Evolutionary conservation across 2,888 invertebrate species (phyloP), one percentile per base, ranked within the genome.

Genomic region (Rotaria socialis): DNA sequence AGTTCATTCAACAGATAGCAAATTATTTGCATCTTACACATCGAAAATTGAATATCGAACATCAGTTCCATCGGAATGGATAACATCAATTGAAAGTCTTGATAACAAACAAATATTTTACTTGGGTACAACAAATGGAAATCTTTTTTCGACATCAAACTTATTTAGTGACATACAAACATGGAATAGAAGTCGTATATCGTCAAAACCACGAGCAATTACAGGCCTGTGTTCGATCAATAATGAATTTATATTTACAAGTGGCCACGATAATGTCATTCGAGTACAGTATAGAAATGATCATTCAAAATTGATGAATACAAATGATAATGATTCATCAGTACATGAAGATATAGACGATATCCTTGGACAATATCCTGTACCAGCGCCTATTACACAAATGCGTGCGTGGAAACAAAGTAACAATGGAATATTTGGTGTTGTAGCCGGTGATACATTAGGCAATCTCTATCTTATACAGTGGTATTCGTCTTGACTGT

Each of bases 351-450:
- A 67, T 10, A 47, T 16, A 16, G 52, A 52, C 52, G 35, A 67
- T 10, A 47, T 80, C 47, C 47, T 80, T 24, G 75, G 75, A 80
- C 75, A 80, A 47, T 80, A 80, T 80, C 47, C 75, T 47, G 75
- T 80, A 80, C 75, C 75, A 47, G 75, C 75, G 47, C 75, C 75
- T 47, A 47, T 80, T 10, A 80, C 75, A 10, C 41, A 80, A 47
- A 80, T 80, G 75, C 75, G 47, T 24, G 24, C 43, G 24, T 80
- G 75, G 75, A 80, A 80, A 24, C 75, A 80, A 80, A 67, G 11
- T 10, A 67, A 8, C 35, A 67, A 27, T 35, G 67, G 67, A 16
- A 67, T 35, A 16, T 47, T 47, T 47, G 75, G 75, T 47, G 47
- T 80, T 80, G 75, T 80, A 47, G 75, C 75, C 24, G 47, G 75